Percentiles rank a stretch among this genome's conserved stretches.
Conservation (phyloP, 2,113 vertebrate genomes). For the Chelonoidis abingdonii region DNA sequence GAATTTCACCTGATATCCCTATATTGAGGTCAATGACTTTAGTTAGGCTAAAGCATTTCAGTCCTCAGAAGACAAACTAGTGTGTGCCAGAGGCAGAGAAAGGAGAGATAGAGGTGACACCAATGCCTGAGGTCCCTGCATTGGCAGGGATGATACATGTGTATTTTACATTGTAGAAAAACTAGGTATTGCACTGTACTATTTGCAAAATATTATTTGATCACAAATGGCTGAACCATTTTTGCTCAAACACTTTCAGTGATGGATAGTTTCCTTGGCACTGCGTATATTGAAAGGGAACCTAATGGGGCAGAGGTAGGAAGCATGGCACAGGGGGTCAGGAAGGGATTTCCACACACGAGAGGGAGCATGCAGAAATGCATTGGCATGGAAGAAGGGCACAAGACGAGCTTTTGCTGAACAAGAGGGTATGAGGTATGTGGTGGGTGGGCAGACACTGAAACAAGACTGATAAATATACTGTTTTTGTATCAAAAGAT, state of each 20-base stretch:
- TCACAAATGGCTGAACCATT: background rate
- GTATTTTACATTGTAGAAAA: background rate
- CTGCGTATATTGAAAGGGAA: background rate
- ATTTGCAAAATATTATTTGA: background rate
- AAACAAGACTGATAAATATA: background rate
- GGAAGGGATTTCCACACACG: background rate
- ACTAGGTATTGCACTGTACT: background rate
- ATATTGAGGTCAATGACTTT: background rate
- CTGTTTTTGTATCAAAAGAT: background rate
- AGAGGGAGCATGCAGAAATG: background rate
- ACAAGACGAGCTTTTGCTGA: background rate
- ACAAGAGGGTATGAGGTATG: background rate
- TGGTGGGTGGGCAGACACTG: background rate
- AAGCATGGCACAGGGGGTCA: background rate
- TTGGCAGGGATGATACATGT: background rate
- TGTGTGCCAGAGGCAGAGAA: background rate
- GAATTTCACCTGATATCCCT: background rate
- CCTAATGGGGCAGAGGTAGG: background rate
- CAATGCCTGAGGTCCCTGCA: background rate
- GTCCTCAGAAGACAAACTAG: background rate
- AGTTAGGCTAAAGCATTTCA: background rate
- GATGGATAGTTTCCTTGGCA: background rate
- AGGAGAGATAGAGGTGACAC: background rate
- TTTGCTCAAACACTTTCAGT: background rate
- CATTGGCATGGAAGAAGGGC: background rate